Percentiles rank a stretch among this genome's conserved stretches.
phyloP scores from a whole-genome alignment of 2,888 invertebrate species.

The Tipula helvola region DNA sequence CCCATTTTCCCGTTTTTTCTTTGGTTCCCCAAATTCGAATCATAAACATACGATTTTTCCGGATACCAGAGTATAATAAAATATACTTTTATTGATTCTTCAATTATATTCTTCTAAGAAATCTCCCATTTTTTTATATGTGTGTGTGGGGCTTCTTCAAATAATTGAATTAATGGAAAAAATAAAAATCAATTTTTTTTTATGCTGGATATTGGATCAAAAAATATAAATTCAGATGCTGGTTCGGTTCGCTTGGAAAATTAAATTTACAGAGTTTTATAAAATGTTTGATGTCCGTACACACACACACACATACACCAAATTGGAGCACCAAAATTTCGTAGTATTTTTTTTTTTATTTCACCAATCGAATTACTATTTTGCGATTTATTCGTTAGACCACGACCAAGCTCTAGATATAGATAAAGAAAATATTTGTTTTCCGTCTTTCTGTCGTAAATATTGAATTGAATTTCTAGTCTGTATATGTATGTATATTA shows the following conservation, averaged over 20 bases:
- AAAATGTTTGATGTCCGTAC: not conserved
- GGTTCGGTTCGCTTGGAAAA: not conserved
- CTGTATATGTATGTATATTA: not conserved
- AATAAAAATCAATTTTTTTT: not conserved
- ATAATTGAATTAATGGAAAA: not conserved
- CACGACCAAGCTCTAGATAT: not conserved
- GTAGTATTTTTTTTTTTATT: not conserved
- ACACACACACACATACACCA: not conserved
- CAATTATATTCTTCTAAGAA: not conserved
- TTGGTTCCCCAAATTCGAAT: not conserved
- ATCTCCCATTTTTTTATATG: not conserved
- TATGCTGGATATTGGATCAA: not conserved
- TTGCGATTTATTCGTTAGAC: not conserved
- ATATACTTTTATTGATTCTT: not conserved
- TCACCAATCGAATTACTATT: not conserved
- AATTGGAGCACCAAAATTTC: not conserved
- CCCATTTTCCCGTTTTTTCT: not conserved
- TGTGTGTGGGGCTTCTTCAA: not conserved
- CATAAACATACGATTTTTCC: not conserved
- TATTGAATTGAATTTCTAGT: not conserved
- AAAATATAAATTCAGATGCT: not conserved
- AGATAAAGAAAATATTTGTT: not conserved
- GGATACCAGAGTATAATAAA: not conserved
- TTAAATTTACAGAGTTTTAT: not conserved
- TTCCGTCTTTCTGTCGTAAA: not conserved